Base-by-base conservation (phyloP, 2,797 vertebrate species). In the Onychomys leucogaster region DNA sequence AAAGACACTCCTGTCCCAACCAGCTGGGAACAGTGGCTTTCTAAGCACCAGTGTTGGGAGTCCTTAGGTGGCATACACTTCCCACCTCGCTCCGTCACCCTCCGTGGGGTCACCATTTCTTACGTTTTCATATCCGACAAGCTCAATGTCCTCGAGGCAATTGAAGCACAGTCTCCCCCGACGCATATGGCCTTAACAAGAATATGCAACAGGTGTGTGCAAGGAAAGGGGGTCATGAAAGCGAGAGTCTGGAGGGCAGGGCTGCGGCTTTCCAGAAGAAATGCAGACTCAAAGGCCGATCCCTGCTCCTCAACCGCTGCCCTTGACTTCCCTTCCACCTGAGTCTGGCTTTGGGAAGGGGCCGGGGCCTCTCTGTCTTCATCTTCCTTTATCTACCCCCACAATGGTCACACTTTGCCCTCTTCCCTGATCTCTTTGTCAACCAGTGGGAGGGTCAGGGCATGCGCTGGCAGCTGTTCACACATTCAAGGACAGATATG, bases 321-420 rank as follows among this genome's bases (percentile, higher is more conserved):
- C 37, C 78, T 52, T 46, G 55, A 12, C 77, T 69, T 61, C 77
- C 71, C 49, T 57, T 75, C 63, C 3, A 4, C 1, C 32, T n/a
- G 21, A 61, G 84, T 65, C 41, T 57, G 19, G 52, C 83, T 69
- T 27, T 32, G 21, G 83, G 71, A 84, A 80, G 91, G 61, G 96
- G 73, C 85, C 88, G 95, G 78, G 63, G 69, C 86, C 49, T 13
- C 69, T 81, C 81, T 3, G 4, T 7, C 61, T 32, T 0, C 69
- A 29, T 49, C 77, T 77, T 94, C 71, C 90, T 96, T 96, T 78
- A 73, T 90, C 93, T 61, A 17, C 52, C 49, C 8, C 55, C 71
- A 67, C 73, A 23, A 1, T 37, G 3, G 16, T 21, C 97, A 95
- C 94, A 91, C 96, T 61, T 23, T 41, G 63, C 78, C 0, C 5